A percentile compares a stretch with the other conserved stretches of the same genome.
Conservation (phyloP, 2,113 vertebrate species). For the Hypanus sabinus region DNA sequence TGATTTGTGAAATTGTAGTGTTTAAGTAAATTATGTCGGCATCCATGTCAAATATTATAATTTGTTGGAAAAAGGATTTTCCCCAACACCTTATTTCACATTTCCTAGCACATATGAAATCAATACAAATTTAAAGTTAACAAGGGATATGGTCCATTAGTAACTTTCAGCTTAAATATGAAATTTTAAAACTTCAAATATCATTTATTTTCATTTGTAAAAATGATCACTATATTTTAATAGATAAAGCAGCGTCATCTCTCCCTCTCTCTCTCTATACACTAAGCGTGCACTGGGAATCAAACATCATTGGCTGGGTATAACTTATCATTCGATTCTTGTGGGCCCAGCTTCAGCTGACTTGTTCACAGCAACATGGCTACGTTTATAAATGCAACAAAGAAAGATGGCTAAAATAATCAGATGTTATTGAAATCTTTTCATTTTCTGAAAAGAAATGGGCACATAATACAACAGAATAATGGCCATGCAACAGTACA, state of each 20-base stretch:
- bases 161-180: not conserved
- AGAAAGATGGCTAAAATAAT: not conserved
- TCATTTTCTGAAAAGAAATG: not conserved
- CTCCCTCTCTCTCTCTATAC: not conserved
- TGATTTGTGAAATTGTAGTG: slow-evolving; percentile 1
- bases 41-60: slow-evolving; percentile 20
- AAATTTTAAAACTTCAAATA: not conserved
- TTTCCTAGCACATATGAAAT: not conserved
- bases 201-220: not conserved
- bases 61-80: not conserved
- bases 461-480: not conserved
- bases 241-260: not conserved
- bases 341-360: not conserved
- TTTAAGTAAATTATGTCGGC: not conserved
- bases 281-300: not conserved
- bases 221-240: not conserved
- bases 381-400: not conserved
- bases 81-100: not conserved
- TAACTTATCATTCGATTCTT: not conserved
- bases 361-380: not conserved
- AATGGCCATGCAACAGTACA: not conserved
- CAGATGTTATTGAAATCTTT: not conserved
- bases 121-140: not conserved
- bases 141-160: too few species aligned
- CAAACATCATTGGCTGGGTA: not conserved